These are phyloP conservation scores for Marmota flaviventris DNA, from an alignment of 2,113 vertebrate genomes.

Conservation along the genomic window DNA sequence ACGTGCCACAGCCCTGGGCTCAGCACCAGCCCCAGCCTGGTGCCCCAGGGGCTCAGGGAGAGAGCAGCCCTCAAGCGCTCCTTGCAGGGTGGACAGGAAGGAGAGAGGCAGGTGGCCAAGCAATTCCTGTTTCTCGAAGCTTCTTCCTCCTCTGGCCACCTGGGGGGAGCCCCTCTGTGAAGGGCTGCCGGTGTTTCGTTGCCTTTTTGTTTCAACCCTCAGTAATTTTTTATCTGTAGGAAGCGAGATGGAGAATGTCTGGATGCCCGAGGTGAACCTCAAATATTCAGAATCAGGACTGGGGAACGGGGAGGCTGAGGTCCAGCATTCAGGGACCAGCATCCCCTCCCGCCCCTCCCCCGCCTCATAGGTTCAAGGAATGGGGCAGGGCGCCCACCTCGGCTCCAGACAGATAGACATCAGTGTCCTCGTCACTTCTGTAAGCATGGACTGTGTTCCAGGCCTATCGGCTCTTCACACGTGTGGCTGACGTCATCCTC, in stretches of 20 bases:
- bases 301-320: neutral
- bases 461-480: no score
- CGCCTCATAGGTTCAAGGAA: neutral
- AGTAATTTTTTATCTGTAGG: neutral
- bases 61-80: neutral
- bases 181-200: no score
- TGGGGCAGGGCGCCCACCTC: neutral
- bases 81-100: no score
- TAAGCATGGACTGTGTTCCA: no score
- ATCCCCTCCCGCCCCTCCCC: neutral
- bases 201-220: neutral
- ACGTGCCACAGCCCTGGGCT: neutral
- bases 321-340: neutral
- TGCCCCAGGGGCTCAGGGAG: neutral
- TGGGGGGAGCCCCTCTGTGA: neutral
- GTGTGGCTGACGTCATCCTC: no score
- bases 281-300: neutral
- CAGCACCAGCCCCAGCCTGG: neutral
- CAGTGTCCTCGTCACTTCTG: no score
- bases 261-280: neutral
- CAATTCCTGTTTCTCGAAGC: neutral
- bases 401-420: no score
- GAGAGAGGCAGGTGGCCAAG: neutral
- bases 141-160: no score
- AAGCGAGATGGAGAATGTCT: neutral